These are phyloP conservation scores for Chloroceryle amazona DNA, from an alignment of 2,797 vertebrate genomes.

Conservation along the genomic window DNA sequence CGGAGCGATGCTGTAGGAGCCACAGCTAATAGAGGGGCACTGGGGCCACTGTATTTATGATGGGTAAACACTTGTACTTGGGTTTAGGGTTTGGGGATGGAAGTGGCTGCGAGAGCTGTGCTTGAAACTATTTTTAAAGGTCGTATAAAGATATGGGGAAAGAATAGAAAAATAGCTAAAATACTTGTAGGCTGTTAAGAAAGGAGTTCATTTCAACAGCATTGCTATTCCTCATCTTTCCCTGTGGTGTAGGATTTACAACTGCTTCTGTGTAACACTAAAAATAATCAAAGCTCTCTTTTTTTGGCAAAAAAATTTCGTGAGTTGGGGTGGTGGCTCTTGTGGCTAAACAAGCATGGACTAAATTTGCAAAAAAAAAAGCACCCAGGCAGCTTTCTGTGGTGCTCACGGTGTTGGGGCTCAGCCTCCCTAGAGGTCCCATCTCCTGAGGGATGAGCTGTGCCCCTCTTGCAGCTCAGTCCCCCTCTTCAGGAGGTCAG, in stretches of 20 bases:
- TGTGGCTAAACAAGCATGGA: not conserved
- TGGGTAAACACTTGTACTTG: not conserved
- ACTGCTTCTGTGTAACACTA: fast-evolving
- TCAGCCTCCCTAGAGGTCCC: not conserved
- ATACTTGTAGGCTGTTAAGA: not conserved
- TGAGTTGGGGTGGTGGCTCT: not conserved
- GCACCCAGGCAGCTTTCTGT: fast-evolving
- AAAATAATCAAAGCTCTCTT: not conserved
- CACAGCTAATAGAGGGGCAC: fast-evolving
- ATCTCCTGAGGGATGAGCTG: fast-evolving
- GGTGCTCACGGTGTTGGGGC: fast-evolving
- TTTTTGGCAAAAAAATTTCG: not conserved
- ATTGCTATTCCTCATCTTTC: fast-evolving
- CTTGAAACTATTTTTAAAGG: not conserved
- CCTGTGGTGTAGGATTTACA: not conserved
- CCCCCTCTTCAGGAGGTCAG: not conserved
- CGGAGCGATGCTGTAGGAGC: fast-evolving
- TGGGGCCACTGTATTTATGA: not conserved
- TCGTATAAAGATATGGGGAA: not conserved
- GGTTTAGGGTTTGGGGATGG: not conserved
- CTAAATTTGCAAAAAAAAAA: not conserved
- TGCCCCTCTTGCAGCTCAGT: fast-evolving
- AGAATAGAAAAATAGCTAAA: not conserved
- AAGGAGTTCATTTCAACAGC: not conserved
- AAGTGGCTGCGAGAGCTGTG: not conserved